Base-by-base conservation (phyloP, 2,113 vertebrate species). In the Typhlomys cinereus region DNA sequence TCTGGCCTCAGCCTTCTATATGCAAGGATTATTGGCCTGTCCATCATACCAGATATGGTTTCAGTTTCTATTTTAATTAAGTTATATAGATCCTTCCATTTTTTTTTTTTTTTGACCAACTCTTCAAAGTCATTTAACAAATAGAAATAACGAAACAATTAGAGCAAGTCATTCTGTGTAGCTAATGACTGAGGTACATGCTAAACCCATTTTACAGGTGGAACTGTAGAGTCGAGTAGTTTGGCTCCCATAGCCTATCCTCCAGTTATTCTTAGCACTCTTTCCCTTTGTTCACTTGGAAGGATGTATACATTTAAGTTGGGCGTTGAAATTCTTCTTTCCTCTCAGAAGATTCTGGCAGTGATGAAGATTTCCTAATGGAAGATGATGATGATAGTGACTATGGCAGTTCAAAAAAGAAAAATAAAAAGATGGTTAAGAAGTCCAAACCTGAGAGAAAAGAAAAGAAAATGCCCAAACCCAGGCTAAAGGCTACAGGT, bases 301-400 rank as follows among this genome's bases (percentile, higher is more conserved):
- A 96, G 79, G 80, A 25, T 92, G 13, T 78, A 1, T 81, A 31
- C 92, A 79, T 93, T 64, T 95, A 94, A 94, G 91, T 89, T 89
- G 76, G 84, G 81, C 23, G 1, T 88, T 96, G 95, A 96, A 92
- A 95, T 96, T 96, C 83, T 97, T 97, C 93, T 97, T 95, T 92
- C 95, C 50, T 96, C 98, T 97, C 98, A 97, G 99, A 99, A 94
- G 99, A 99, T 98, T 99, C 99, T 20, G 99, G 99, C 96, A 99
- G 99, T 0, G 99, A 99, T 69, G 99, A 99, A 93, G 99, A 99
- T 95, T 99, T 99, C 97, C 99, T 99, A 97, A 98, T 99, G 97
- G 99, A 99, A 97, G 99, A 99, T n/a, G 99, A 99, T 89, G 99
- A 99, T 94, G 99, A 99, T 96, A 99, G 99, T 91, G 99, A 99